Base-by-base conservation (phyloP, 2,888 invertebrate species). In the Diplolepis rosae region DNA sequence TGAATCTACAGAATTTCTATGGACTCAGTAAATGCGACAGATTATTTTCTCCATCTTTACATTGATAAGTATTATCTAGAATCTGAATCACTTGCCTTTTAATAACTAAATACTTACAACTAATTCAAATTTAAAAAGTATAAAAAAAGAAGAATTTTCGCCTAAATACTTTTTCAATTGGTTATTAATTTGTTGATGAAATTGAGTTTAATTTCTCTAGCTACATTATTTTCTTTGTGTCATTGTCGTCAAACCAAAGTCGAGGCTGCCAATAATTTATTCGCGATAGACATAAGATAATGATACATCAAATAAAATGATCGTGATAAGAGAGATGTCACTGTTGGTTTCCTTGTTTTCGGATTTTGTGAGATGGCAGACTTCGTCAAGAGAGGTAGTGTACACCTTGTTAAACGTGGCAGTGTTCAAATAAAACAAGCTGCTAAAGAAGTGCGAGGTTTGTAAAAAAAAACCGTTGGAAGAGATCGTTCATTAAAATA, bases 401-500 rank as follows among this genome's bases (percentile, higher is more conserved):
- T 83, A 73, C 85, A 85, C 68, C 78, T 86, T 56, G 87, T 91
- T 32, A 91, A 91, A 84, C 86, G 90, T 65, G 89, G 91, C 70
- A 90, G 91, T 82, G 90, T 90, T 73, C 91, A 91, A 82, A 85
- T 91, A 68, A 91, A 90, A 76, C 89, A 88, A 69, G 91, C 90
- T 51, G 91, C 90, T 4, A 90, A 90, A 87, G 90, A 90, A 75
- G 90, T 91, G 18, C 90, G 90, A 86, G 91, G 91, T 91, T 87
- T 85, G 87, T 85, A 42, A 72, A 50, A 18, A 11, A 66, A 50
- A 51, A 51, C 1, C 24, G 27, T 27, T n/a, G n/a, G n/a, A n/a
- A n/a, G n/a, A 35, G 7, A 18, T 9, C 4, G 2, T 45, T 18
- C 18, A 18, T 45, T 9, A 18, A 15, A 18, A 18, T 1, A 45